These are phyloP conservation scores for Oncorhynchus masou DNA, from an alignment of 2,113 vertebrate species.

Conservation along the genomic window DNA sequence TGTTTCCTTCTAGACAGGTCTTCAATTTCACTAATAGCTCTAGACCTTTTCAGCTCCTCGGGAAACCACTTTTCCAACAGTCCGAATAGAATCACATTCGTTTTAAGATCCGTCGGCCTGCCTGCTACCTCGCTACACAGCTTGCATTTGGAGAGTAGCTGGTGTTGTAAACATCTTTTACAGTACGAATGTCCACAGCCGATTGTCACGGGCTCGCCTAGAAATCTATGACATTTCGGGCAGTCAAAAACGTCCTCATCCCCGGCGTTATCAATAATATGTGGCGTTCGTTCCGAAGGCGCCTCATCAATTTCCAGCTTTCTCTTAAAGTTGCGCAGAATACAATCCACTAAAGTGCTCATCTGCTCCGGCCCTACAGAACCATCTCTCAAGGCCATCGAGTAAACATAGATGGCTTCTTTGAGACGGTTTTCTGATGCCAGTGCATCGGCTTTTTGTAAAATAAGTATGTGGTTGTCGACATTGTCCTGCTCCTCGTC, in stretches of 20 bases:
- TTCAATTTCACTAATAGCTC: conserved; percentile 70
- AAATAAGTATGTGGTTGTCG: conserved; percentile 55
- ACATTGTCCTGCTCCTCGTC: conserved; percentile 29
- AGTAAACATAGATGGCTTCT: conserved; percentile 79
- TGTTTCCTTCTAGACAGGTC: conserved; percentile 72
- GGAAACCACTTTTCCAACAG: conserved; percentile 89
- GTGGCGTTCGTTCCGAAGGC: not conserved
- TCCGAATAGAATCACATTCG: conserved; percentile 79
- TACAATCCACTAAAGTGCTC: conserved; percentile 81
- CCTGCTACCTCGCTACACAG: conserved; percentile 70
- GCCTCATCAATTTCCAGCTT: conserved; percentile 43
- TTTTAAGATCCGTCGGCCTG: conserved; percentile 31
- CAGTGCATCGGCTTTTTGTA: conserved; percentile 69
- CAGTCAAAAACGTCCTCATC: conserved; percentile 74
- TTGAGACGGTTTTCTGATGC: conserved; percentile 76
- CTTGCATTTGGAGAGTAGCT: conserved; percentile 76
- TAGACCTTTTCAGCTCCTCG: conserved; percentile 63
- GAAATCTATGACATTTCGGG: conserved; percentile 77
- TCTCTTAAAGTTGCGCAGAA: conserved; percentile 80
- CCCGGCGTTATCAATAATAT: not conserved
- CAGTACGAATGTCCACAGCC: conserved; percentile 90
- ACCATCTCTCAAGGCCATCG: conserved; percentile 75
- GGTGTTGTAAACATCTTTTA: conserved; percentile 78
- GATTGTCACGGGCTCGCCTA: conserved; percentile 82
- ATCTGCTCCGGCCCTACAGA: conserved; percentile 75